Base-by-base conservation (phyloP, 2,888 invertebrate species). In the Tenodera sinensis region DNA sequence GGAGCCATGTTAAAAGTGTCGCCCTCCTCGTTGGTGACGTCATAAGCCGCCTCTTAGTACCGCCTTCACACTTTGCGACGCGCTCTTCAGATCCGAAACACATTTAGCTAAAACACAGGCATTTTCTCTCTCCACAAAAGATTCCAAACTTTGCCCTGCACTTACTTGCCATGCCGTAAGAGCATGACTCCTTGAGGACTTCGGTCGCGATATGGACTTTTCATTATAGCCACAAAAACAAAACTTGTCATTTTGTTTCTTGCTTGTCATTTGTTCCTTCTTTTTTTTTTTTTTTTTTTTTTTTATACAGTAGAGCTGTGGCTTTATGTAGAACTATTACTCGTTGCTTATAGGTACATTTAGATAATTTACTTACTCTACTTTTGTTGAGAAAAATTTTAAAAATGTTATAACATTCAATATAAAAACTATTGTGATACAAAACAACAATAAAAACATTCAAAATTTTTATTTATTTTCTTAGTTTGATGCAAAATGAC, bases 1-100 rank as follows among this genome's bases (percentile, higher is more conserved):
- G 87, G 87, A 87, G 87, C 87, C 87, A 87, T 87, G 83, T 87
- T 87, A 87, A 71, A 71, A 87, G 34, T 87, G n/a, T 34, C 54
- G 54, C 54, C 54, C 54, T 71, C 54, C 54, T 71, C 54, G 54
- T 71, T 71, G 54, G 34, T 87, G 87, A 87, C 87, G 87, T 87
- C 87, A 87, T 86, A 71, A 28, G 71, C 28, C 87, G 85, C 85
- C 85, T 71, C 54, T 71, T 71, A 71, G 54, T 71, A 71, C 54
- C 54, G 54, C 85, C 85, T 47, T 85, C 42, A 85, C 85, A 85
- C 85, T 85, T 85, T 20, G 54, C 54, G 54, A 71, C 54, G 54
- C 54, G 54, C 54, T 71, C 54, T 71, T 25, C 54, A 71, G 25
- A 71, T 71, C 54, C 54, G 54, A 71, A 71, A 71, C 54, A 71